Evolutionary conservation across 2,113 vertebrate species (phyloP), one percentile per base, ranked within the genome.

Genomic region (Ptychochromis oligacanthus): DNA sequence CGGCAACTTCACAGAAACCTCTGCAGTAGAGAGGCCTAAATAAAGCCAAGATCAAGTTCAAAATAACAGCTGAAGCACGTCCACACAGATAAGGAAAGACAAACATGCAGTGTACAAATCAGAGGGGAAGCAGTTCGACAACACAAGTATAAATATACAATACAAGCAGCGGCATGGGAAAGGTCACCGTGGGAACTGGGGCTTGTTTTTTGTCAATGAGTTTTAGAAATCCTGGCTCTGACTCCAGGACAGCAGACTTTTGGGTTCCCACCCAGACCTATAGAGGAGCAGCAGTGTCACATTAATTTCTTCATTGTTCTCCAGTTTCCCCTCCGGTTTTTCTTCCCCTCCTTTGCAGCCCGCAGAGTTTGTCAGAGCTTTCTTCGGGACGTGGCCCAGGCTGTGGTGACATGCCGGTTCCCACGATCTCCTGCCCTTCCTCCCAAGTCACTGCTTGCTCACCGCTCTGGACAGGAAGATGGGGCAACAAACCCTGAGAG

Each of bases 401-500:
- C 84, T 74, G 70, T 54, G 55, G 87, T 89, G 84, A 62, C 84
- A 75, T 49, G 86, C 79, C 18, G 77, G 90, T 95, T 95, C 94
- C 93, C 93, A 94, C 91, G 93, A 93, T 94, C 95, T 89, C 76
- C 82, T 95, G 94, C 90, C 92, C 95, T 95, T 95, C 94, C 94
- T 94, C 46, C 83, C 89, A 67, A 88, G 84, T 85, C 79, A 87
- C 86, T 76, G 89, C 88, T 91, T 86, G 87, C 85, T 88, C 86
- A 90, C 90, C 15, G 79, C 85, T 87, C 40, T 6, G 86, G 17
- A 86, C 91, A 91, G 93, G 93, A 94, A 93, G 87, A 74, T 57
- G 4, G 60, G 40, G 77, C 77, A 81, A 72, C 81, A 54, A 76
- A 83, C 83, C 86, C 90, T 0, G 75, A 75, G 76, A 79, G 67